Evolutionary conservation across 64 coral and sea anemone genomes (phyloP), one percentile per base, ranked within the genome.

Genomic region (Montipora sp.): DNA sequence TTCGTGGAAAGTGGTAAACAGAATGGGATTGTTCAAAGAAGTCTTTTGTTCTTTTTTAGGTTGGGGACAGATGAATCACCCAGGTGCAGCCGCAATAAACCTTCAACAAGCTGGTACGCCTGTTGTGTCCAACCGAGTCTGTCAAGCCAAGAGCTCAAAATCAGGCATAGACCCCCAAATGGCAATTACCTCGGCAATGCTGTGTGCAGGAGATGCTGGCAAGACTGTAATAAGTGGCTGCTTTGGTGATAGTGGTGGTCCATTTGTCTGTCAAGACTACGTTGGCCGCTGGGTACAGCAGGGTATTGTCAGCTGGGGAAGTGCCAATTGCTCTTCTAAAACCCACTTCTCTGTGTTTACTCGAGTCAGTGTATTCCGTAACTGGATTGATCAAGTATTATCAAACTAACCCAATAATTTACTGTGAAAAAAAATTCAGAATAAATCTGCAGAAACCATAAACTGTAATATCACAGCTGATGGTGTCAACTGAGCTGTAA

Each of bases 221-320:
- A 95, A 95, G 50, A 92, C 94, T 9, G 90, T 77, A 44, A 90
- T 47, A 51, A 61, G 93, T 63, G 89, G 22, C 51, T 98, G 95
- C 73, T 98, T 92, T 72, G 95, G 95, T 50, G 95, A 98, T 65
- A 98, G 95, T 59, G 95, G 95, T 47, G 95, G 95, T 3, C 95
- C 95, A 27, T 94, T 98, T 14, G 92, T 92, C 14, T 98, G 95
- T 65, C 89, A 90, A 43, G 94, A 90, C 49, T 75, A 82, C 61
- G 83, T 81, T 80, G 95, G 89, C 23, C 87, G 75, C 9, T 98
- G 95, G 95, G 89, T 94, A 67, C 89, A 94, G 81, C 88, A 90
- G 76, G 95, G 95, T 67, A 83, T 98, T 50, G 92, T 98, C 1
- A 98, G 95, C 89, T 98, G 95, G 95, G 95, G 92, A 5, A 89